A percentile compares a stretch with the other conserved stretches of the same genome.
These are phyloP conservation scores for Marronus borbonicus DNA, from an alignment of 2,888 invertebrate species.

Conservation along the genomic window DNA sequence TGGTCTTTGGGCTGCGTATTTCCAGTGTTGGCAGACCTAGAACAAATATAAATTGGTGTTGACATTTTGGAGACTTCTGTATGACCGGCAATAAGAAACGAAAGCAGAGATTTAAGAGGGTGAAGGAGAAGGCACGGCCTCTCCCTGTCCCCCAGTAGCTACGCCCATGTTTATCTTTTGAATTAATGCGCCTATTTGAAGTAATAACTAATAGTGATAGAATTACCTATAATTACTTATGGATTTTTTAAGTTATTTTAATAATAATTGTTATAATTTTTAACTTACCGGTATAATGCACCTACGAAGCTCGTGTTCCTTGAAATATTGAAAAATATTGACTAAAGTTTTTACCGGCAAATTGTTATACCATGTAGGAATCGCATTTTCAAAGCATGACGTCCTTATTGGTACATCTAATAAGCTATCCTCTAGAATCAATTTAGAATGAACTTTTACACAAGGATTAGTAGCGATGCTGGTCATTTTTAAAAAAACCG, in stretches of 20 bases:
- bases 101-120: too few relatives aligned
- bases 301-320: constrained; percentile 54
- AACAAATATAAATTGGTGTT: constrained; percentile 4
- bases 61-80: too few relatives aligned
- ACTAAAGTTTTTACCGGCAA: constrained; percentile 56
- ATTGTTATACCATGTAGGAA: constrained; percentile 57
- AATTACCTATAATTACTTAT: too few relatives aligned
- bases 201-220: too few relatives aligned
- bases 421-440: constrained; percentile 20
- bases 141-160: too few relatives aligned
- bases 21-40: constrained; percentile 61
- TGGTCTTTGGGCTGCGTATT: constrained; percentile 57
- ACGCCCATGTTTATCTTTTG: too few relatives aligned
- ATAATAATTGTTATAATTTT: too few relatives aligned
- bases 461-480: not conserved
- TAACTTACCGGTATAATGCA: constrained; percentile 57
- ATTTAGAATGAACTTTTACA: constrained; percentile 39
- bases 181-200: too few relatives aligned
- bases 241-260: too few relatives aligned
- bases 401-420: not conserved
- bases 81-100: too few relatives aligned
- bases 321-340: constrained; percentile 57
- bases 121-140: too few relatives aligned
- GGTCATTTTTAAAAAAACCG: constrained; percentile 43
- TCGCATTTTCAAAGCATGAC: constrained; percentile 44